Base-by-base conservation (phyloP, 1,140 invertebrate genomes). In the Psilanteris sp. region DNA sequence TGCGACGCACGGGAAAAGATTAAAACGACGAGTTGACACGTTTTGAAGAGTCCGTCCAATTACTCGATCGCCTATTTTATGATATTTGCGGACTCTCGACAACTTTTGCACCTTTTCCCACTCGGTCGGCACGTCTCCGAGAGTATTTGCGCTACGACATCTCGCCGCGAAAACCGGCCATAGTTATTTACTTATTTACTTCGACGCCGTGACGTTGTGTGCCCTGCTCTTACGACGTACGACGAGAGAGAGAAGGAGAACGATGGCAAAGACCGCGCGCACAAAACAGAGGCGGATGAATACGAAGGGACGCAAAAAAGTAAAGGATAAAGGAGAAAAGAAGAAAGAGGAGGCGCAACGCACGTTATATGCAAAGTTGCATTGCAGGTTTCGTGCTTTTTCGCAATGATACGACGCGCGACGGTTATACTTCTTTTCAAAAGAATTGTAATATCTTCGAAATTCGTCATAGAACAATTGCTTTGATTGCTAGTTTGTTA, bases 141-240 rank as follows among this genome's bases (percentile, higher is more conserved):
- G 80, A 78, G 80, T 85, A 80, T 86, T 86, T 84, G 77, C 82
- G 77, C 79, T 79, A 79, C 77, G 83, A 85, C 83, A 86, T 81
- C 80, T 83, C 73, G 64, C 77, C 61, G 73, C 76, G 78, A 68
- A 76, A 81, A 79, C 78, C 79, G 68, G 78, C 71, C 80, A 76
- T 24, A 41, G 74, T 81, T 86, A 81, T 83, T 84, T 84, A 83
- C 83, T 84, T 84, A 86, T 86, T 86, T 85, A 85, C 81, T 78
- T 78, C 61, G 74, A 77, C 64, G 48, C 78, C 55, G 44, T 57
- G 55, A 57, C 59, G 68, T 39, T 79, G 71, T 79, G 74, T 78
- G 61, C 46, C 68, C 34, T 61, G 62, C 55, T 73, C 62, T 59
- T 64, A 36, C 26, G 41, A 20, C 55, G 44, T 9, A 7, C 31